A percentile compares a stretch with the other conserved stretches of the same genome.
Evolutionary conservation across 2,888 invertebrate genomes (phyloP).

Genomic region (Chrysolina haemoptera): DNA sequence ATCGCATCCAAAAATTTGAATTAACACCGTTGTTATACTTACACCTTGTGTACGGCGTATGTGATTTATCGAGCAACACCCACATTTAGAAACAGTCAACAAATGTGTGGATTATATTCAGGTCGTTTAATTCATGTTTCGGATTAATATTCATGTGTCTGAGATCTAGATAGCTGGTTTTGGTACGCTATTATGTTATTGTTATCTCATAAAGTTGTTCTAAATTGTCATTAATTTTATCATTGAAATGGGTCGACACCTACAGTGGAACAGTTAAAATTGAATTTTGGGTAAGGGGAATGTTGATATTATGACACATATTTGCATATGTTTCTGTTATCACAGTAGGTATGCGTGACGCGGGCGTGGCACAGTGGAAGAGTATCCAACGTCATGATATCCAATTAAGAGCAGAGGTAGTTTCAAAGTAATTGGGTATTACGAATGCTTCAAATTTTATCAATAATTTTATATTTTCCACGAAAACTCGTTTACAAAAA

Average conservation of each 20-base stretch:
- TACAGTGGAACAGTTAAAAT: constrained; percentile 21
- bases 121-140: constrained; percentile 52
- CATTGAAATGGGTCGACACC: constrained; percentile 38
- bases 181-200: constrained; percentile 41
- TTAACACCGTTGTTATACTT: constrained; percentile 26
- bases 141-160: constrained; percentile 48
- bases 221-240: constrained; percentile 39
- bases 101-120: constrained; percentile 46
- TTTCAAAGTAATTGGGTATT: too few species aligned
- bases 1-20: constrained; percentile 24
- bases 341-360: neutral
- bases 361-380: too few species aligned
- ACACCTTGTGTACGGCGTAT: constrained; percentile 36
- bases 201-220: constrained; percentile 41
- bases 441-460: too few species aligned
- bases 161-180: constrained; percentile 47
- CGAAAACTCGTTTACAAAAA: too few species aligned
- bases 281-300: constrained; percentile 1
- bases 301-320: neutral
- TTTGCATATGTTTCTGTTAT: neutral
- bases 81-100: constrained; percentile 39
- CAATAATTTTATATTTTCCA: too few species aligned
- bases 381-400: too few species aligned
- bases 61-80: constrained; percentile 44
- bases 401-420: too few species aligned